Base-by-base conservation (phyloP, 2,888 invertebrate genomes). In the Chironomus riparius region DNA sequence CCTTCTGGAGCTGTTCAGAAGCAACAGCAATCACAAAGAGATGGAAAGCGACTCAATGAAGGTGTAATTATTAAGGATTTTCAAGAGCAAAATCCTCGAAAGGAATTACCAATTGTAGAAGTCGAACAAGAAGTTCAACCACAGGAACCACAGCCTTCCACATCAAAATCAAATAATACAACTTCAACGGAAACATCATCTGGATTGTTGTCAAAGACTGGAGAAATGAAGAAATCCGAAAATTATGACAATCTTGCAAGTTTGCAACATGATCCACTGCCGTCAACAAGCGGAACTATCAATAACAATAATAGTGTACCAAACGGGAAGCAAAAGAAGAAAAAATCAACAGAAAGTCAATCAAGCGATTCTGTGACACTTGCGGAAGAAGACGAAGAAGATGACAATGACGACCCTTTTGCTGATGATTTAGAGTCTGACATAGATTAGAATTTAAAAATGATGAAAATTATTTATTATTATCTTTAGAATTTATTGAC, bases 1-100 rank as follows among this genome's bases (percentile, higher is more conserved):
- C 83, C 84, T 47, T 77, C 77, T 62, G 74, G 62, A 12, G 56
- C 69, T 13, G 73, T 56, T 4, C 56, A 38, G 10, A 38, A 38
- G 38, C 38, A 38, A 2, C 13, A 48, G 56, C 48, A 28, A 5
- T 28, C 38, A 38, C 38, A 50, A 50, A 15, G 71, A 12, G 68
- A 68, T 2, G 71, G 77, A n/a, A 68, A 76, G 47, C 72, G 77
- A 47, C 77, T 77, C 15, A 78, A 77, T 13, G 78, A 78, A 68
- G 77, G 78, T 28, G 77, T 73, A 56, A 74, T 73, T 1, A 10
- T 24, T 12, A 76, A 77, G n/a, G 77, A 77, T 38, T 75, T 50
- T n/a, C 75, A 69, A 50, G 75, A 75, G 48, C 75, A 75, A 68
- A 68, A 68, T 50, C 50, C 28, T 15, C 68, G 50, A 18, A 75